Evolutionary conservation across 2,888 invertebrate genomes (phyloP), one percentile per base, ranked within the genome.

Genomic region (Heterodera filipjevi): DNA sequence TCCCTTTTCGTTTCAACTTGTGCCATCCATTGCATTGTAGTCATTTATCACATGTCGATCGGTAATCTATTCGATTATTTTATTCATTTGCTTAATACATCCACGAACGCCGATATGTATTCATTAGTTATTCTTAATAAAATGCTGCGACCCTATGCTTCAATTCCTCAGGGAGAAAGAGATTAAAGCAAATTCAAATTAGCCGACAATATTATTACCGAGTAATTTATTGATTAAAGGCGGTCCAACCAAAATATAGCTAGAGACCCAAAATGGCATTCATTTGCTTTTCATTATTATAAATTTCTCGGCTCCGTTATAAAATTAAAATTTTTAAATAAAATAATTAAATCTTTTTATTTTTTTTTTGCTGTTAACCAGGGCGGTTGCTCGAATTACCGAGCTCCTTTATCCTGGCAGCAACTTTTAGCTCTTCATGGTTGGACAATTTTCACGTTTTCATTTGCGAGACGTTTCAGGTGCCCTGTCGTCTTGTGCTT

Each of bases 11-110:
- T 35, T 12, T 32, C 49, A 32, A 66, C 66, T 19, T 76, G 76
- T 35, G 76, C 32, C 0, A 30, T 27, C n/a, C 66, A 76, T 76
- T 64, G 66, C 77, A 76, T 76, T 70, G 49, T 44, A 0, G 6
- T 71, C n/a, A 32, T 71, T 5, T 76, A 70, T 33, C 35, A 44
- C 35, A 32, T 64, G 44, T 27, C 71, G 6, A n/a, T 14, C 19
- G 76, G 76, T 1, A 10, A 44, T n/a, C 22, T 14, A 59, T 76
- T 76, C 77, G 3, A 1, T 3, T 3, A 27, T 27, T 64, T 74
- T 44, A 8, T 76, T 5, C 12, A 77, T 14, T 30, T 70, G 16
- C 64, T 76, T 59, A 44, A 76, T 70, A 30, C 22, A 32, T 27
- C 3, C 12, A 3, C 27, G 12, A 32, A 19, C 19, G 14, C 76